Evolutionary conservation across 2,113 vertebrate species (phyloP), one percentile per base, ranked within the genome.

Genomic region (Pycnonotus jocosus): DNA sequence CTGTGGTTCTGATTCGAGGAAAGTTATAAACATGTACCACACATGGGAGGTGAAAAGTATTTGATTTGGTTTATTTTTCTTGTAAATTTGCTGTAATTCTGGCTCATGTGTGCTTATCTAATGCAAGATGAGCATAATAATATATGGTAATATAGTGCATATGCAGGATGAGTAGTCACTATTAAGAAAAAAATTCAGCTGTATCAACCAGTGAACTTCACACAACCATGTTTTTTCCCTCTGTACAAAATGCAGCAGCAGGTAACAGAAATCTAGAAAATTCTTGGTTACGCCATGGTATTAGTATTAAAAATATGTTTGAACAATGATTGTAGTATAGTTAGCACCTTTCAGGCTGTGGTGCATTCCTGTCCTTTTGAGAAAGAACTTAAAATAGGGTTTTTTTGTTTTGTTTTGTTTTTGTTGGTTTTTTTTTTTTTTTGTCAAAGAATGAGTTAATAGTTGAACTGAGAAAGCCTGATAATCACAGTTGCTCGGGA

Each of bases 401-500:
- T n/a, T n/a, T n/a, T 66, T 17, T 17, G 35, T 20, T 56, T 71
- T 47, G 14, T 42, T 21, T 45, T 20, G 6, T 23, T 12, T 23
- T 47, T 47, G 56, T 15, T 25, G n/a, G n/a, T 50, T 50, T 6
- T 48, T 8, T 57, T 21, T 15, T 30, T 24, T 31, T 35, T 30
- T 20, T 0, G 45, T 53, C 16, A 70, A 76, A 79, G 44, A 92
- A 79, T 77, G 71, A 64, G 40, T 68, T 96, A 85, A 90, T 77
- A 61, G 40, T 87, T 95, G 79, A 88, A 82, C 24, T 85, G 80
- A 85, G 80, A 89, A 45, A 84, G 50, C 50, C 23, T 95, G 91
- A 96, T 97, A 91, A 85, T 53, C 7, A 19, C 58, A 76, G 78
- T 93, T 96, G 88, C 51, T 93, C 9, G 35, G 69, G 92, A 91